Evolutionary conservation across 2,888 invertebrate genomes (phyloP).

Genomic region (Drosophila ezoana): DNA sequence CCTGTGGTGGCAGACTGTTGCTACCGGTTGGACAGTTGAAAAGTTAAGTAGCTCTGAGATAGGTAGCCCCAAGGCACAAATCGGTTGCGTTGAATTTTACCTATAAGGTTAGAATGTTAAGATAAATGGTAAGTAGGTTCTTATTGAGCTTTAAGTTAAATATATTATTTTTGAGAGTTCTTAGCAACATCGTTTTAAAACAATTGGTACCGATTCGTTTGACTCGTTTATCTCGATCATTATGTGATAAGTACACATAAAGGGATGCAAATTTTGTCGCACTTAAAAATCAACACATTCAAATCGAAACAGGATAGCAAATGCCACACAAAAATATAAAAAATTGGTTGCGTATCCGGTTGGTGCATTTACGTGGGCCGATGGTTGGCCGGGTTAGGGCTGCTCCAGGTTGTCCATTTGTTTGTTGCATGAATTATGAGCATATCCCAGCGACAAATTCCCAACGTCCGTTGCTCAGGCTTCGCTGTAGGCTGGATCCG

Average conservation of each 20-base stretch:
- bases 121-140: background rate
- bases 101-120: too few relatives aligned
- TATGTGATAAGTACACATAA: constrained; percentile 16
- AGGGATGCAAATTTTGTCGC: constrained; percentile 34
- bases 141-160: too few relatives aligned
- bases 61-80: constrained; percentile 2
- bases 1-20: constrained; percentile 28
- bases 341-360: constrained; percentile 52
- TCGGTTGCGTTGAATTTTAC: background rate
- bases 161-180: too few relatives aligned
- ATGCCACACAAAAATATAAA: constrained; percentile 5
- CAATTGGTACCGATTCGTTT: constrained; percentile 1
- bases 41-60: constrained; percentile 14
- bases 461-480: constrained; percentile 8
- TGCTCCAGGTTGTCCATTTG: constrained; percentile 67
- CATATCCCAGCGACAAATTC: constrained; percentile 81
- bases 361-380: constrained; percentile 47
- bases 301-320: background rate
- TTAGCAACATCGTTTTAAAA: background rate
- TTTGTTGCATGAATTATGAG: constrained; percentile 84
- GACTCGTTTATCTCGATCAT: constrained; percentile 1
- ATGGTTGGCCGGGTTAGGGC: constrained; percentile 17
- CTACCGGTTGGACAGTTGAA: constrained; percentile 48
- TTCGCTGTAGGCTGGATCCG: constrained; percentile 28
- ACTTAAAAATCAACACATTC: constrained; percentile 34